Conservation (phyloP, 2,113 vertebrate species). For the Rattus norvegicus region DNA sequence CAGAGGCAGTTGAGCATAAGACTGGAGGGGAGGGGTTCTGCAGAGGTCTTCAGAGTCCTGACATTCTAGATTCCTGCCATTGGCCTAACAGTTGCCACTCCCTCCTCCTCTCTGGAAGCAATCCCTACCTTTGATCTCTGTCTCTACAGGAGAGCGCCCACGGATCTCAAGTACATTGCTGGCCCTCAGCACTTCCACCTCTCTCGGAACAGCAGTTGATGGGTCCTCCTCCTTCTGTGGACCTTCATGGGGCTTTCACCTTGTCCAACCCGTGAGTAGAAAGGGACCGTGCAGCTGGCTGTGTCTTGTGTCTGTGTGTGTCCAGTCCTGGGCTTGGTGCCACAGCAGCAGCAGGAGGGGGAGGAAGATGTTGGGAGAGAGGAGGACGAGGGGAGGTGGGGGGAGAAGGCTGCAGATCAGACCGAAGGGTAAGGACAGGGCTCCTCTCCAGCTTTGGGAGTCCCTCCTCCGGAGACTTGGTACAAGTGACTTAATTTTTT, state of each 20-base stretch:
- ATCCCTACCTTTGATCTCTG: neutral
- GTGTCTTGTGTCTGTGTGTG: neutral
- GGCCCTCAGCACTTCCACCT: neutral
- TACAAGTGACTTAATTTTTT: neutral
- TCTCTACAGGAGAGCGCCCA: slow-evolving; percentile 37
- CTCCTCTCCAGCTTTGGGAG: neutral
- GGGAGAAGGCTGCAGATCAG: neutral
- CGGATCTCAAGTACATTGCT: neutral
- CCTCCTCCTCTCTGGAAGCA: neutral
- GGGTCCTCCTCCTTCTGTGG: neutral
- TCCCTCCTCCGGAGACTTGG: neutral
- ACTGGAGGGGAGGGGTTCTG: neutral
- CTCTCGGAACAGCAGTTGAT: neutral
- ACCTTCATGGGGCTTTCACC: too few species aligned
- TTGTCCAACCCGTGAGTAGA: slow-evolving; percentile 44
- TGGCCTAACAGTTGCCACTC: neutral
- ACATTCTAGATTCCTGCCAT: neutral
- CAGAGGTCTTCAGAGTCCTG: neutral
- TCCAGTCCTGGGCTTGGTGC: neutral
- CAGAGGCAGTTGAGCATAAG: neutral
- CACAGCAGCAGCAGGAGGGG: neutral
- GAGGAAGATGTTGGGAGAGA: neutral
- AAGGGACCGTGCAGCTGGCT: neutral
- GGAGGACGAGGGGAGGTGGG: neutral
- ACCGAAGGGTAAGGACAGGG: neutral